phyloP scores from a whole-genome alignment of 2,797 vertebrate species.

The Channa striata region DNA sequence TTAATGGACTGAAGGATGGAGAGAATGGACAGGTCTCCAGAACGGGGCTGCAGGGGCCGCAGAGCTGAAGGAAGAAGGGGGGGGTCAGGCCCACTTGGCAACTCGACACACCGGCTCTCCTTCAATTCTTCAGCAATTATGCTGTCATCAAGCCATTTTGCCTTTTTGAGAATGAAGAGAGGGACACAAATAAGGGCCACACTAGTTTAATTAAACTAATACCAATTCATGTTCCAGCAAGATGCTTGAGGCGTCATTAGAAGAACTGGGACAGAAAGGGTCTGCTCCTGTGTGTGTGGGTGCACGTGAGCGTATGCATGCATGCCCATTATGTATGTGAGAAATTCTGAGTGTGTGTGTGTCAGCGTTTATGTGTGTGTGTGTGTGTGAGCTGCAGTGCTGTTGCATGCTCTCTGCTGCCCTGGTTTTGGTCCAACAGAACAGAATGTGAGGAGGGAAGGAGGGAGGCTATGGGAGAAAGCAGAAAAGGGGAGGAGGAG shows the following conservation, averaged over 20 bases:
- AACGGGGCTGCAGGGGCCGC: slow-evolving; percentile 2
- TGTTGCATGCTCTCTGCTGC: slow-evolving; percentile 47
- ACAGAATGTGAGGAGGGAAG: slow-evolving; percentile 66
- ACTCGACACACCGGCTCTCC: slow-evolving; percentile 47
- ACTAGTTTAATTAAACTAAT: slow-evolving; percentile 83
- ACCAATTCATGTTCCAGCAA: slow-evolving; percentile 75
- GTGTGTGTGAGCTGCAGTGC: slow-evolving; percentile 48
- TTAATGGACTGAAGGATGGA: neutral
- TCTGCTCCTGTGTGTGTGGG: slow-evolving; percentile 25
- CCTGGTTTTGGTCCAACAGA: slow-evolving; percentile 76
- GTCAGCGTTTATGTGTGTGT: slow-evolving; percentile 25
- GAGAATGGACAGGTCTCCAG: slow-evolving; percentile 33
- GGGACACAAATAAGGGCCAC: slow-evolving; percentile 71
- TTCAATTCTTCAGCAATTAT: slow-evolving; percentile 81
- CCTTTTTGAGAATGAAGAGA: slow-evolving; percentile 68
- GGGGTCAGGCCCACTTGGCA: slow-evolving; percentile 28
- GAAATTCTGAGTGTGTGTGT: slow-evolving; percentile 50
- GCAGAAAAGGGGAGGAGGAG: slow-evolving; percentile 56
- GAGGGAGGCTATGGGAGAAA: slow-evolving; percentile 69
- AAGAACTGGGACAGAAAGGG: slow-evolving; percentile 49
- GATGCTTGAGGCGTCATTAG: slow-evolving; percentile 69
- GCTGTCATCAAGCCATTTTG: slow-evolving; percentile 81
- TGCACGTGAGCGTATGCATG: slow-evolving; percentile 40
- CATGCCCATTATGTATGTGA: slow-evolving; percentile 60
- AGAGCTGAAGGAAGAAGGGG: neutral